phyloP scores from a whole-genome alignment of 1,140 invertebrate species.

The Sycophaga agraensis region DNA sequence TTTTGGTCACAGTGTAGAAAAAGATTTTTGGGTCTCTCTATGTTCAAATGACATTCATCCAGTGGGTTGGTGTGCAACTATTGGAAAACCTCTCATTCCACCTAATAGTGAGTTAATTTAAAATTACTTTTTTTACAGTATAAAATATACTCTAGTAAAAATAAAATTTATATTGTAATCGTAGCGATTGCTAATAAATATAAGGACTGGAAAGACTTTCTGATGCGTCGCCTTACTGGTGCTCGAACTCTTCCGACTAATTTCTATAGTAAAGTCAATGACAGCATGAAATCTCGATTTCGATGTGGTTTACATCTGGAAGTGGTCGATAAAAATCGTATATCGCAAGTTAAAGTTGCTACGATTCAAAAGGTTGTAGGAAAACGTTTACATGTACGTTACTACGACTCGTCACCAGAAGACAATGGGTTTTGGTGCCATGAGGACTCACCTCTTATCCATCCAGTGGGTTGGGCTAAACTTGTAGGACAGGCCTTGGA shows the following conservation, averaged over 20 bases:
- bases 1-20: constrained; percentile 81
- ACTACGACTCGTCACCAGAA: constrained; percentile 78
- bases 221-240: constrained; percentile 88
- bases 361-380: constrained; percentile 87
- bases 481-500: constrained; percentile 80
- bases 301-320: constrained; percentile 82
- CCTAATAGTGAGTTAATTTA: constrained; percentile 69
- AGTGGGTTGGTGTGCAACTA: constrained; percentile 94
- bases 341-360: constrained; percentile 90
- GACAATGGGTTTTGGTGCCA: constrained; percentile 94
- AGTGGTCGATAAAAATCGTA: constrained; percentile 93
- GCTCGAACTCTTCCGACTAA: constrained; percentile 88
- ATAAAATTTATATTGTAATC: background rate
- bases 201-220: constrained; percentile 93
- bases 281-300: constrained; percentile 80
- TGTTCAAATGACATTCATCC: constrained; percentile 92
- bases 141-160: background rate
- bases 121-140: background rate
- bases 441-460: constrained; percentile 90
- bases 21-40: constrained; percentile 95
- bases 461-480: constrained; percentile 92
- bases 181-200: constrained; percentile 84
- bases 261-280: constrained; percentile 85
- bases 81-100: constrained; percentile 91
- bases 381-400: constrained; percentile 85